A percentile compares a stretch with the other conserved stretches of the same genome.
Evolutionary conservation across 2,113 vertebrate genomes (phyloP).

Genomic region (Strix uralensis): DNA sequence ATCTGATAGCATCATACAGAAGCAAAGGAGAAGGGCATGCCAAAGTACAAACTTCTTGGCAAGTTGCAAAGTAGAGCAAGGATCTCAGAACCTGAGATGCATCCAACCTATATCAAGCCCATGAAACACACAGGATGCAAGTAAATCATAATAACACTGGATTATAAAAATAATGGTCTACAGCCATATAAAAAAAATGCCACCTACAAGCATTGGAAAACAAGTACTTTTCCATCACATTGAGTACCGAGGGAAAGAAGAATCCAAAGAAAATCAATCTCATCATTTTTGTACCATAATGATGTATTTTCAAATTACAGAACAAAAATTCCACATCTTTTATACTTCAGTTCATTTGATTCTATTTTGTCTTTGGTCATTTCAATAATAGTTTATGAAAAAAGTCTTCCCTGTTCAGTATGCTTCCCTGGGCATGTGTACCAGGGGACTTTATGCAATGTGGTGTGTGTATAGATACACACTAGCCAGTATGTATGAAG

Average conservation of each 20-base stretch:
- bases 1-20: neutral
- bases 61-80: neutral
- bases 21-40: neutral
- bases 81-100: neutral
- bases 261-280: neutral
- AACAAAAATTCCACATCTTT: neutral
- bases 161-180: neutral
- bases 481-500: neutral
- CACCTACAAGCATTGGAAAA: neutral
- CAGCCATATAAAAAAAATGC: neutral
- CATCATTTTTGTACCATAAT: neutral
- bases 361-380: neutral
- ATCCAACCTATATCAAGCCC: neutral
- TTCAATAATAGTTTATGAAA: neutral
- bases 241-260: neutral
- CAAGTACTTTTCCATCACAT: neutral
- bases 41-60: neutral
- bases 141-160: neutral
- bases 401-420: neutral
- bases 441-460: neutral
- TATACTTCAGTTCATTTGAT: neutral
- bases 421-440: neutral
- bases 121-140: neutral
- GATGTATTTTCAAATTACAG: neutral
- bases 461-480: fast-evolving